These are phyloP conservation scores for Mimas tiliae DNA, from an alignment of 2,888 invertebrate species.

Conservation along the genomic window DNA sequence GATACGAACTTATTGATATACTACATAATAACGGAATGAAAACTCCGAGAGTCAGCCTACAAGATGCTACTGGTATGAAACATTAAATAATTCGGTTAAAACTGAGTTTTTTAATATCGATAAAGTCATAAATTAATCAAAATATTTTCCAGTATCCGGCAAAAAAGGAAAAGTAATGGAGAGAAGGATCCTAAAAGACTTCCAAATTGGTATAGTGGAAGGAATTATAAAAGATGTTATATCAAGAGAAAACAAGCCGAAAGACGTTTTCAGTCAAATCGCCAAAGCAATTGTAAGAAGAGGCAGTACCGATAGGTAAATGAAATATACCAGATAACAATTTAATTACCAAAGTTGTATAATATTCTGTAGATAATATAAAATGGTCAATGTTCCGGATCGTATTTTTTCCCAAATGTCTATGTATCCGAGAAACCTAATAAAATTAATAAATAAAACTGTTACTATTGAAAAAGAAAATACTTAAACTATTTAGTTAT, in stretches of 20 bases:
- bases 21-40: conserved; percentile 94
- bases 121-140: not conserved
- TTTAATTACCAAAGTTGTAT: not conserved
- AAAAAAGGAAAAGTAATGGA: conserved; percentile 95
- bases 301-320: conserved; percentile 69
- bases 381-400: too few relatives aligned
- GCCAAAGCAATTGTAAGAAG: conserved; percentile 91
- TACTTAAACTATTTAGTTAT: too few relatives aligned
- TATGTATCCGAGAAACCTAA: too few relatives aligned
- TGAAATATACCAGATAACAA: conserved; percentile 8
- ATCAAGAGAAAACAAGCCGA: conserved; percentile 87
- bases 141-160: conserved; percentile 87
- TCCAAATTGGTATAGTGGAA: conserved; percentile 95
- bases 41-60: conserved; percentile 89
- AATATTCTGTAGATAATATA: too few relatives aligned
- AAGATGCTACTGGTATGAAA: conserved; percentile 86
- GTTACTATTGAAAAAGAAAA: too few relatives aligned
- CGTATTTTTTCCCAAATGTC: too few relatives aligned
- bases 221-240: conserved; percentile 91
- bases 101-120: not conserved
- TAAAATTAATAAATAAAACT: too few relatives aligned
- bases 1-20: conserved; percentile 97
- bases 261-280: conserved; percentile 93
- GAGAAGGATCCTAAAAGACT: conserved; percentile 93
- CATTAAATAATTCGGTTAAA: not conserved